Conservation (phyloP, 2,797 vertebrate species). For the Petrocephalus sullivani region DNA sequence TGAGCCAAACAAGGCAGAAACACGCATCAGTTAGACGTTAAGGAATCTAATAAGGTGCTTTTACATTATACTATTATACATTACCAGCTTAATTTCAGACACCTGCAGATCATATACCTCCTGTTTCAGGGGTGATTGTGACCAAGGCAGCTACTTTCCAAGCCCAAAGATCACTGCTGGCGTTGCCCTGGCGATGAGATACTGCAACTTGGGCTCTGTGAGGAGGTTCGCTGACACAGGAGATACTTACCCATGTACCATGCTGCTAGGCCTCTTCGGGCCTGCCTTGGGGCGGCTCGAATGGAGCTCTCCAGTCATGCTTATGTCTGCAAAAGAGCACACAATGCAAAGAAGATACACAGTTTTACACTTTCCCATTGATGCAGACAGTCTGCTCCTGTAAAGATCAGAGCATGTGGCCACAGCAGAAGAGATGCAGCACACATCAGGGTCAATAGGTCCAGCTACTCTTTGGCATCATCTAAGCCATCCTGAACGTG, state of each 20-base stretch:
- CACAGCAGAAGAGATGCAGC: neutral
- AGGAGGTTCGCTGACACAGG: neutral
- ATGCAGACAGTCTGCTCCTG: neutral
- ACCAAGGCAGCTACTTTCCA: neutral
- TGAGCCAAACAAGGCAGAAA: neutral
- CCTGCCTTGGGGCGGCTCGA: constrained; percentile 62
- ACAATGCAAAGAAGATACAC: neutral
- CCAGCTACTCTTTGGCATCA: neutral
- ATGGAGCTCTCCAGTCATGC: constrained; percentile 71
- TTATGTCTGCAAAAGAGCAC: constrained; percentile 57
- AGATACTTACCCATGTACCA: constrained; percentile 64
- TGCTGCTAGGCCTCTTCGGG: constrained; percentile 61
- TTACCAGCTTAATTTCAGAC: neutral
- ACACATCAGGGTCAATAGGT: neutral
- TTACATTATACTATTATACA: neutral
- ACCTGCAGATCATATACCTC: neutral
- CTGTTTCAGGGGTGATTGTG: neutral
- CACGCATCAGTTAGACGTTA: neutral
- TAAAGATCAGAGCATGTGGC: neutral
- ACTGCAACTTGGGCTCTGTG: neutral
- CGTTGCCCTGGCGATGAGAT: neutral
- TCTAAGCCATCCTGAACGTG: neutral
- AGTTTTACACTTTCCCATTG: neutral
- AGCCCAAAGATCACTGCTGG: neutral
- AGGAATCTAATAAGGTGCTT: neutral